Conservation (phyloP, 2,888 invertebrate genomes). For the Globia sparganii region DNA sequence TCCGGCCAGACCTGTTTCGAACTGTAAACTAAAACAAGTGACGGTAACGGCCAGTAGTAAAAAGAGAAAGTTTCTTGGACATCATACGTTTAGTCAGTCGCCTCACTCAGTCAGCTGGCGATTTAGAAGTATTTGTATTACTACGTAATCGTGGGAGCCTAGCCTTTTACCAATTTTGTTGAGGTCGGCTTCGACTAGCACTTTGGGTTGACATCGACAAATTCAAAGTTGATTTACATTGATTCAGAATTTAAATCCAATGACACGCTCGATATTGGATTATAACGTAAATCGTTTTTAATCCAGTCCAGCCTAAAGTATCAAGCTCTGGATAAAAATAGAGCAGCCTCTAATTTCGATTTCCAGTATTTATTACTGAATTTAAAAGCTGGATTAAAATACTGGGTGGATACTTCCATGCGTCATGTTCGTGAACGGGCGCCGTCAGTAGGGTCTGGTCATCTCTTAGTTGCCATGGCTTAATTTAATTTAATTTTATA, state of each 20-base stretch:
- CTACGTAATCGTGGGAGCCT: slow-evolving; percentile 24
- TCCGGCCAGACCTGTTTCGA: slow-evolving; percentile 61
- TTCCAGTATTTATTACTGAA: neutral
- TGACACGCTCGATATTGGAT: neutral
- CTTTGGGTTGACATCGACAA: neutral
- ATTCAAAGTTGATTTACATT: neutral
- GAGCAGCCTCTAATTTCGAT: neutral
- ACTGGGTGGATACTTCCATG: too few relatives aligned
- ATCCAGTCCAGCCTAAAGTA: neutral
- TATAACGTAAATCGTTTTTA: neutral
- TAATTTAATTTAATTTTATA: too few relatives aligned
- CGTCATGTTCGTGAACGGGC: too few relatives aligned
- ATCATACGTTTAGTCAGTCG: slow-evolving; percentile 49
- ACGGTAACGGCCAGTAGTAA: slow-evolving; percentile 50
- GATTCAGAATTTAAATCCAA: neutral
- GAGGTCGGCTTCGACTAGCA: neutral
- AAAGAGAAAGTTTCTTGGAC: slow-evolving; percentile 61
- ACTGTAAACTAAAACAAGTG: slow-evolving; percentile 61
- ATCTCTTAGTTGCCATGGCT: too few relatives aligned
- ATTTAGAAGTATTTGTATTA: slow-evolving; percentile 29
- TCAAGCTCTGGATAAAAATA: neutral
- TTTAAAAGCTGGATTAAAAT: neutral
- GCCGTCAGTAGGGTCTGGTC: too few relatives aligned
- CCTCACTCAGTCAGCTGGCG: slow-evolving; percentile 45
- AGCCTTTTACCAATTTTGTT: slow-evolving; percentile 21